Evolutionary conservation across 1,140 invertebrate species (phyloP).

Genomic region (Scylla paramamosain): DNA sequence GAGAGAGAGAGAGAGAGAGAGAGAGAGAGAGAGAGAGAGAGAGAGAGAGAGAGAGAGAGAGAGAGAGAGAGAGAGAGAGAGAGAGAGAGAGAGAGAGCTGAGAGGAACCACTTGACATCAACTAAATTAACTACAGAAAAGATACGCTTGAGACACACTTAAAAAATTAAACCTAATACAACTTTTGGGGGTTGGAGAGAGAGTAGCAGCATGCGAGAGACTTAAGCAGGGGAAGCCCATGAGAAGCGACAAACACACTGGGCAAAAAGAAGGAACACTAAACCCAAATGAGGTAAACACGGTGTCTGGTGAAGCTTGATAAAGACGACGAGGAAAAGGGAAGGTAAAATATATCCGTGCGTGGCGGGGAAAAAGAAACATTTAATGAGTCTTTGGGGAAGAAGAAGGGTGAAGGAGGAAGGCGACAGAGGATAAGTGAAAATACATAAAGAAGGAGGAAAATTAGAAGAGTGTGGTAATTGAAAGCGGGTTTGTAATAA

Average conservation of each 20-base stretch:
- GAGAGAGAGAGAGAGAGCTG: conserved; percentile 37
- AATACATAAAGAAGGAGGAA: neutral
- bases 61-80: neutral
- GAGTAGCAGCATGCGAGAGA: neutral
- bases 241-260: neutral
- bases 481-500: neutral
- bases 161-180: neutral
- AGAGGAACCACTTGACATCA: too few relatives aligned
- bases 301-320: neutral
- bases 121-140: too few relatives aligned
- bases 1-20: conserved; percentile 44
- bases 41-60: conserved; percentile 39
- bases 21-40: conserved; percentile 46
- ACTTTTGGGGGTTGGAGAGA: neutral
- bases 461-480: neutral
- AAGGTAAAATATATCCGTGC: neutral
- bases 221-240: neutral
- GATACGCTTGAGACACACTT: neutral
- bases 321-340: neutral
- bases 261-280: neutral
- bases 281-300: neutral
- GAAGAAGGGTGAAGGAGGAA: neutral
- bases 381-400: neutral
- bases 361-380: neutral
- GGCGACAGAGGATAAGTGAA: neutral